These are phyloP conservation scores for Eurypyga helias DNA, from an alignment of 2,113 vertebrate genomes.

Conservation along the genomic window DNA sequence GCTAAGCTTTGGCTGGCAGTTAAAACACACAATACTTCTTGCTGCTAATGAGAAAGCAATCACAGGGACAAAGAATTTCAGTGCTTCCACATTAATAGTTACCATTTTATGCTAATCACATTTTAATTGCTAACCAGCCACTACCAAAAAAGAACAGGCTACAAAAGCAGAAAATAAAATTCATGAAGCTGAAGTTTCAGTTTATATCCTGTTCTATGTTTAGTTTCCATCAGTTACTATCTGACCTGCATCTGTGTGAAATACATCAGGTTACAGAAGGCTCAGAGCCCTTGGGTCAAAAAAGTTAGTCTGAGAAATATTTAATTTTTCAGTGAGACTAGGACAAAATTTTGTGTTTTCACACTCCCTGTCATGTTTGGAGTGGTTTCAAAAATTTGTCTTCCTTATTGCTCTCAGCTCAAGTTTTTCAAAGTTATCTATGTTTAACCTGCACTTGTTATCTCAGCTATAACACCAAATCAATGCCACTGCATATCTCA, in stretches of 20 bases:
- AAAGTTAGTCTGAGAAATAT: not conserved
- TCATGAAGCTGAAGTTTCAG: slow-evolving; percentile 5
- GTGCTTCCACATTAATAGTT: slow-evolving; percentile 15
- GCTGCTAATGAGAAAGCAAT: slow-evolving; percentile 35
- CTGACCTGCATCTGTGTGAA: not conserved
- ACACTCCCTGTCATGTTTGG: not conserved
- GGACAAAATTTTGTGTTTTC: not conserved
- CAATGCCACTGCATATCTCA: fast-evolving
- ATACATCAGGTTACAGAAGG: not conserved
- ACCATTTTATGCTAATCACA: slow-evolving; percentile 50
- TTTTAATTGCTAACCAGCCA: slow-evolving; percentile 46
- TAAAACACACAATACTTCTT: slow-evolving; percentile 1
- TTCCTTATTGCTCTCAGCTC: not conserved
- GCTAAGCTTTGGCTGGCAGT: not conserved
- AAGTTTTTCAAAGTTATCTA: not conserved
- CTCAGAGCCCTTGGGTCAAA: not conserved
- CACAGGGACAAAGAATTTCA: slow-evolving; percentile 21
- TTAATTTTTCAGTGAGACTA: not conserved
- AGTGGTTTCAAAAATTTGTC: fast-evolving
- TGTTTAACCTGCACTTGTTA: not conserved
- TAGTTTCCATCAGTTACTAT: not conserved
- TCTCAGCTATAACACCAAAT: not conserved
- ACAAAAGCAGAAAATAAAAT: slow-evolving; percentile 48
- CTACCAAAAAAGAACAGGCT: not conserved
- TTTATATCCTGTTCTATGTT: not conserved